phyloP scores from a whole-genome alignment of 2,113 vertebrate species.

The Apistogramma diplotaenia region DNA sequence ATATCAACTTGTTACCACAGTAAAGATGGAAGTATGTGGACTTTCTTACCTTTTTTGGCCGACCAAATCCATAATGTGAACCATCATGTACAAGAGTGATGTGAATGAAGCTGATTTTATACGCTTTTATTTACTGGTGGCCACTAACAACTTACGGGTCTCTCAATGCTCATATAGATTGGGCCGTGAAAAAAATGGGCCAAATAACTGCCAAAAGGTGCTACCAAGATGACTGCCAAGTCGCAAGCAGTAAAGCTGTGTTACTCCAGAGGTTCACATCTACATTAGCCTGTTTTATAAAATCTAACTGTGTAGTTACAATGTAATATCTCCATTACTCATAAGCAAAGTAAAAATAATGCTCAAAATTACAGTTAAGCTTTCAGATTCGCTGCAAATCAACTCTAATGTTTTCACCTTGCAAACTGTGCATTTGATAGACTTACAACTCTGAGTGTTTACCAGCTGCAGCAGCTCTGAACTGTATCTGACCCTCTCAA shows the following conservation, averaged over 20 bases:
- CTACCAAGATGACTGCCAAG: not conserved
- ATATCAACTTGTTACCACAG: not conserved
- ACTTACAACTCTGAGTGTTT: not conserved
- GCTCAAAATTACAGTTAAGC: not conserved
- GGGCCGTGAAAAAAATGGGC: accelerated
- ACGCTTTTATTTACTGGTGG: not conserved
- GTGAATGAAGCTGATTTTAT: not conserved
- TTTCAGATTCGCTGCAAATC: not conserved
- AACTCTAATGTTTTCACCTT: not conserved
- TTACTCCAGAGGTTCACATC: not conserved
- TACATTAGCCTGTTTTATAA: not conserved
- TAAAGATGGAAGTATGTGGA: not conserved
- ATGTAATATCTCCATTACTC: not conserved
- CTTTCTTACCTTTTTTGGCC: too few species aligned
- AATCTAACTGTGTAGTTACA: not conserved
- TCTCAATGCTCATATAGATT: not conserved
- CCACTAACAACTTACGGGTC: not conserved
- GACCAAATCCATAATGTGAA: too few species aligned
- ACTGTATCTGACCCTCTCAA: slow-evolving; percentile 47
- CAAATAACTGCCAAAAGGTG: not conserved
- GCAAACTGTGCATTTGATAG: not conserved
- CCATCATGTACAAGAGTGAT: not conserved
- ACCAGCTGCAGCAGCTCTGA: slow-evolving; percentile 30
- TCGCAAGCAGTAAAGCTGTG: not conserved
- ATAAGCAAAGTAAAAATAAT: not conserved